Evolutionary conservation across 2,797 vertebrate genomes (phyloP), one percentile per base, ranked within the genome.

Genomic region (Anguilla pacifica): DNA sequence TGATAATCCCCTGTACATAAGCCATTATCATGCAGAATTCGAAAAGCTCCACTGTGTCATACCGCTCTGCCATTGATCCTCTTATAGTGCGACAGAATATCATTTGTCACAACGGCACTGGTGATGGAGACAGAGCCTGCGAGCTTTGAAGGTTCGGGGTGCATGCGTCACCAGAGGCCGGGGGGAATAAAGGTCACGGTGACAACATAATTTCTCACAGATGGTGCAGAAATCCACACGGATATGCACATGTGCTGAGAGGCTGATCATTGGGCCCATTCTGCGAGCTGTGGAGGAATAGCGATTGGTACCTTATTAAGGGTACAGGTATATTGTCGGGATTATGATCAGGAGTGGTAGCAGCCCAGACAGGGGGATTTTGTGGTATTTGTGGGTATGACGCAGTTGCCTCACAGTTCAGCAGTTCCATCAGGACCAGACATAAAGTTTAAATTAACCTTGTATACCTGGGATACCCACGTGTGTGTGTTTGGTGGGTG

Each of bases 171-270:
- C 77, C 22, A 17, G 3, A 81, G 87, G 82, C 87, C 72, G 51
- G 70, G 28, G 70, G 70, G n/a, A 17, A 13, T 39, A 77, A 88
- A 92, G 91, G 91, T 91, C 90, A 22, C 86, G 86, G 43, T 89
- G 89, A 92, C 88, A 70, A 72, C 88, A 90, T 91, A 90, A 91
- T 92, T 91, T 93, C 89, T 93, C 92, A 92, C 91, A 93, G 89
- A 91, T 92, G 90, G 92, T 55, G 86, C 88, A 72, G 86, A 91
- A 87, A 88, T 87, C 88, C 88, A 77, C 61, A 67, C 61, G 11
- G 85, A 85, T 89, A 92, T 89, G 85, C 82, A 89, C 83, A 87
- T 87, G 67, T 86, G 90, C 91, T 94, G 91, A 93, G 85, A 86
- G 86, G 88, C 87, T 87, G 87, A 92, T 90, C 89, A 91, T 59